These are phyloP conservation scores for Carlito syrichta DNA, from an alignment of 2,113 vertebrate species.

Conservation along the genomic window DNA sequence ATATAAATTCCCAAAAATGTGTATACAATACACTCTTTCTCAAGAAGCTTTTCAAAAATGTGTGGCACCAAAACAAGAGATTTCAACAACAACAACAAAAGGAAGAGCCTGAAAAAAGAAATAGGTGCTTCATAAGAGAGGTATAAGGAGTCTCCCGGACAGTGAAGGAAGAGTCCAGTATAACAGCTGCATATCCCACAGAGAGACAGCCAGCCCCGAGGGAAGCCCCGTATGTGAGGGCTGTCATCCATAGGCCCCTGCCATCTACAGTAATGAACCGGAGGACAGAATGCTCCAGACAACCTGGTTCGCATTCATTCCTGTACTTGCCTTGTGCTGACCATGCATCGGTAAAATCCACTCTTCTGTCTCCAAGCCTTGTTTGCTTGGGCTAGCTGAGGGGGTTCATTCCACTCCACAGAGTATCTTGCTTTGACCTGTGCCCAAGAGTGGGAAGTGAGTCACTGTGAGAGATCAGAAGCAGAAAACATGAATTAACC, in stretches of 20 bases:
- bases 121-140: neutral
- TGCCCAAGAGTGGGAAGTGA: neutral
- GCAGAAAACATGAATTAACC: neutral
- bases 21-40: neutral
- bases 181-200: neutral
- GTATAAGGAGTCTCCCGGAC: no score
- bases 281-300: neutral
- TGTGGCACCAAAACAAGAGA: neutral
- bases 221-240: neutral
- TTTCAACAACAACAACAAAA: neutral
- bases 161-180: neutral
- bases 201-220: neutral
- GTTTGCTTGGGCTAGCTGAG: neutral
- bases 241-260: neutral
- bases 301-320: neutral
- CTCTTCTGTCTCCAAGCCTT: neutral
- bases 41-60: neutral
- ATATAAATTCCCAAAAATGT: neutral
- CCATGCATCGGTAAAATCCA: neutral
- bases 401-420: neutral
- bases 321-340: neutral
- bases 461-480: neutral
- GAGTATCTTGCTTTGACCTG: neutral
- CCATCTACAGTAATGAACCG: neutral
- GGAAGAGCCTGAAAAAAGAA: neutral